Conservation (phyloP, 2,888 invertebrate species). For the Arge pagana region DNA sequence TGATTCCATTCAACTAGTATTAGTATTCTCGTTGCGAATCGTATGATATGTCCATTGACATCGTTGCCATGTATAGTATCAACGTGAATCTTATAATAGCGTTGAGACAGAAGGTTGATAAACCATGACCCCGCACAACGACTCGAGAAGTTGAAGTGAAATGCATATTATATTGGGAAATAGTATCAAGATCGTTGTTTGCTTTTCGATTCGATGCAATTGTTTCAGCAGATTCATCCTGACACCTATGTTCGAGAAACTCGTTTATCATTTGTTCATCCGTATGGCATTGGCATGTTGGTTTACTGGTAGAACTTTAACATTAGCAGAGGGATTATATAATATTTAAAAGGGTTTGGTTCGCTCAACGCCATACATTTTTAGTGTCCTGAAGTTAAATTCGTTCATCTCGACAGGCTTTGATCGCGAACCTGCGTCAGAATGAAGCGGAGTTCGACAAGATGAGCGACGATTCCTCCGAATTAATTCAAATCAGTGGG, state of each 20-base stretch:
- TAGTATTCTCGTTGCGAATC: too few species aligned
- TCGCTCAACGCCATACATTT: conserved; percentile 11
- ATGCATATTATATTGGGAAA: too few species aligned
- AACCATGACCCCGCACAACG: too few species aligned
- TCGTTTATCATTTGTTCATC: conserved; percentile 27
- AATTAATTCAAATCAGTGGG: conserved; percentile 82
- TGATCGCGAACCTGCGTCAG: conserved; percentile 77
- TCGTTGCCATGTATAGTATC: too few species aligned
- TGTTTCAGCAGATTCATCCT: too few species aligned
- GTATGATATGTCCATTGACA: too few species aligned
- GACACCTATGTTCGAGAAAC: conserved; percentile 7
- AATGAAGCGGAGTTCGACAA: conserved; percentile 87
- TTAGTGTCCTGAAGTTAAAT: not conserved
- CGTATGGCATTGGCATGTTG: conserved; percentile 25
- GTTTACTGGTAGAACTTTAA: conserved; percentile 17
- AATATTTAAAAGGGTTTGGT: not conserved
- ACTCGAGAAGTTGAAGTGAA: too few species aligned
- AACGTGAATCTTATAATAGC: too few species aligned
- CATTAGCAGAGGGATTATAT: conserved; percentile 21
- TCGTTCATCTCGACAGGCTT: conserved; percentile 63
- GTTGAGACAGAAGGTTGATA: too few species aligned
- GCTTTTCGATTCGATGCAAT: conserved; percentile 14
- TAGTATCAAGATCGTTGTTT: conserved; percentile 14
- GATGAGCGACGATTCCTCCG: conserved; percentile 82
- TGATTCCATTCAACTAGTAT: too few species aligned